Base-by-base conservation (phyloP, 2,113 vertebrate species). In the Poecile atricapillus region DNA sequence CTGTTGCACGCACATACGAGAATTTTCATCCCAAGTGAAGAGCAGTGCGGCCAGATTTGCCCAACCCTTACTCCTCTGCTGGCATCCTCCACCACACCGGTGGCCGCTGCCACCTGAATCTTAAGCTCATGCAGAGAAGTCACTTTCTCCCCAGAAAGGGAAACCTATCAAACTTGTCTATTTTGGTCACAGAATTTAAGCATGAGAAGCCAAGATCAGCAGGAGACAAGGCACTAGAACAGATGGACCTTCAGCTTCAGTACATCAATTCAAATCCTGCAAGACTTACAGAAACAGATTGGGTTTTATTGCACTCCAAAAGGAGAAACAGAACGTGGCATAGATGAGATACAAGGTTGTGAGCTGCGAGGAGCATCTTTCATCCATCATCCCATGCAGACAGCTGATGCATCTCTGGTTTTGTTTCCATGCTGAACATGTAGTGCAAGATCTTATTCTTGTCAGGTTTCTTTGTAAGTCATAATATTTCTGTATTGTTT, bases 221-320 rank as follows among this genome's bases (percentile, higher is more conserved):
- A 41, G 85, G 79, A 94, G 60, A 78, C 47, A 60, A 92, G 35
- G 52, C 44, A 52, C 67, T 65, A 68, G 60, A 95, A 89, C 89
- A 97, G 94, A 94, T 92, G 89, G 73, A 86, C 68, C 21, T 83
- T 67, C 83, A 94, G 80, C 41, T 63, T 89, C 64, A 64, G 60
- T 68, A 58, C 94, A 67, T 67, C 73, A 86, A 30, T 87, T 86
- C 47, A 86, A 79, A 75, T 70, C 33, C 75, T 78, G 35, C 64
- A 65, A 83, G 76, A 87, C 44, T 59, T 75, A 47, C 12, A 70
- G 47, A 68, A 90, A 79, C 65, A 30, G 41, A 53, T 77, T 68
- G 41, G 3, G 22, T 6, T 46, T 75, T 78, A 41, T 15, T 28
- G 43, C 44, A 20, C 77, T 89, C 64, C n/a, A 33, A 31, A 89